Evolutionary conservation across 2,888 invertebrate species (phyloP).

Genomic region (Archaeoteleia sp.): DNA sequence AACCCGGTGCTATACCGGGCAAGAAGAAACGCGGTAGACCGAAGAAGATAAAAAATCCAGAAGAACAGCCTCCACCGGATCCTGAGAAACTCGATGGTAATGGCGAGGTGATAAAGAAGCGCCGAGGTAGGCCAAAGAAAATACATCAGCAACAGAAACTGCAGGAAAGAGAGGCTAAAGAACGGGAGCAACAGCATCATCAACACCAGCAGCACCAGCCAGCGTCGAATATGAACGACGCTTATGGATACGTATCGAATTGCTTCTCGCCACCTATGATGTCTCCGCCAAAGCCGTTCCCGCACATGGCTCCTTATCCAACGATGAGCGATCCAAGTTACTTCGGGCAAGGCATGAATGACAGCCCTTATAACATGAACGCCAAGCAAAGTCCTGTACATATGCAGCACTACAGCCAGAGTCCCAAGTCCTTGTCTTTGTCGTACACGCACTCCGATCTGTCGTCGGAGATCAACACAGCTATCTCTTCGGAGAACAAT

Average conservation of each 20-base stretch:
- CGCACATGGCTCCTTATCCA: conserved; percentile 72
- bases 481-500: conserved; percentile 82
- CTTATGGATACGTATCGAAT: conserved; percentile 63
- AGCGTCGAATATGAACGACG: conserved; percentile 65
- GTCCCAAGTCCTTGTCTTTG: conserved; percentile 74
- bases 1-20: conserved; percentile 78
- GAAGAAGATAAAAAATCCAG: conserved; percentile 87
- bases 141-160: conserved; percentile 77
- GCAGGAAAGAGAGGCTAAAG: conserved; percentile 67
- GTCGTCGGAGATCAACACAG: conserved; percentile 86
- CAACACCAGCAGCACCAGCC: conserved; percentile 66
- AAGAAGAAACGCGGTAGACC: conserved; percentile 94
- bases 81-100: conserved; percentile 72
- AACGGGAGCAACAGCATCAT: conserved; percentile 64
- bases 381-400: conserved; percentile 74
- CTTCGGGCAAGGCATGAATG: conserved; percentile 68
- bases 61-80: conserved; percentile 78
- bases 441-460: conserved; percentile 83
- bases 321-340: conserved; percentile 68
- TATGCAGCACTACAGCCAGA: conserved; percentile 74
- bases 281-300: conserved; percentile 71
- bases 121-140: conserved; percentile 91
- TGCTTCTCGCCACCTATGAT: conserved; percentile 72
- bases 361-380: conserved; percentile 70
- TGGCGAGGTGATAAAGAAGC: conserved; percentile 87